Evolutionary conservation across 2,113 vertebrate species (phyloP).

Genomic region (Pogona vitticeps): DNA sequence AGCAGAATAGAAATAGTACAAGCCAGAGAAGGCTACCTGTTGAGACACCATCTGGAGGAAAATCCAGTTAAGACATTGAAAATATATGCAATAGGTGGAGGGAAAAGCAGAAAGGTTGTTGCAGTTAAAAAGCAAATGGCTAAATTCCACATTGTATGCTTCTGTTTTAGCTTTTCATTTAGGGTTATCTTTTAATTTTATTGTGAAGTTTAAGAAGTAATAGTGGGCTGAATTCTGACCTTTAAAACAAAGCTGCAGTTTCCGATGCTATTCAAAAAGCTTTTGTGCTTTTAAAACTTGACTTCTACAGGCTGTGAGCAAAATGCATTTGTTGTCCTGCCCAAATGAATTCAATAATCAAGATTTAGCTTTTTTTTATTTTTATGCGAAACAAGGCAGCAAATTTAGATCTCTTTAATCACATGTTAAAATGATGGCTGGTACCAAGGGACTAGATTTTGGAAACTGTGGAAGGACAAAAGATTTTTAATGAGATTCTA

Average conservation of each 20-base stretch:
- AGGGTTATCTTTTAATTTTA: neutral
- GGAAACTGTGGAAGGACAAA: slow-evolving; percentile 66
- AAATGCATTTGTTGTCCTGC: slow-evolving; percentile 54
- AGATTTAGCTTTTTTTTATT: slow-evolving; percentile 57
- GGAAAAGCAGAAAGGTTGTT: neutral
- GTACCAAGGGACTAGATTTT: slow-evolving; percentile 63
- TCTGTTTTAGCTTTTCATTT: neutral
- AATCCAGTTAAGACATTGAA: neutral
- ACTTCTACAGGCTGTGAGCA: slow-evolving; percentile 55
- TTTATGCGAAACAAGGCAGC: slow-evolving; percentile 64
- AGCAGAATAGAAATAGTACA: neutral
- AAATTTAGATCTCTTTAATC: slow-evolving; percentile 71
- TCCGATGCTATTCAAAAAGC: neutral
- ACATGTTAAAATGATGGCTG: slow-evolving; percentile 66
- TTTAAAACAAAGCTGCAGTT: neutral
- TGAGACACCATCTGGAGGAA: neutral
- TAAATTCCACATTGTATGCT: neutral
- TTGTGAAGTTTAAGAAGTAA: neutral
- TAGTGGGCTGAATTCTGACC: neutral
- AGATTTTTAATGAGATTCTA: slow-evolving; percentile 65
- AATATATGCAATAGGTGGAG: neutral
- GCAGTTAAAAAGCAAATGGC: neutral
- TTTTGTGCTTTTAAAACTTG: slow-evolving; percentile 19
- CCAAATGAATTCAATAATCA: slow-evolving; percentile 51
- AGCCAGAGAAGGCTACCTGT: neutral